Base-by-base conservation (phyloP, 1,140 invertebrate species). In the Drosophila fuyamai region DNA sequence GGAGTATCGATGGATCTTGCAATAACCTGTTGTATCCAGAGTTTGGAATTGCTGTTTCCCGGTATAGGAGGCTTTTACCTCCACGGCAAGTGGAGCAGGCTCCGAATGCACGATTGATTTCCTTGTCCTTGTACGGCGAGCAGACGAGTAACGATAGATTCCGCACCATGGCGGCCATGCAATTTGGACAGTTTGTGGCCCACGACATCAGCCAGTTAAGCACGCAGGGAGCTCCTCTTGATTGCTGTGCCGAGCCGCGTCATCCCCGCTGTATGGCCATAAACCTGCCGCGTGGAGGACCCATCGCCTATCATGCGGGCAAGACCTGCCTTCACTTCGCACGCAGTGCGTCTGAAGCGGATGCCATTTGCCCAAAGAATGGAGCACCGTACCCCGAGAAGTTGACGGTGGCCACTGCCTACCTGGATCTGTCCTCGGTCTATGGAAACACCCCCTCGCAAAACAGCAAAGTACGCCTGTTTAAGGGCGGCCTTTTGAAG, bases 141-240 rank as follows among this genome's bases (percentile, higher is more conserved):
- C 94, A 95, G 2, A 95, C 96, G 43, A 88, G 94, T 0, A 93
- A 95, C 14, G 96, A 97, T 85, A 94, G 93, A 0, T 92, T 94
- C 47, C 96, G 95, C 93, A 96, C 95, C 2, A 91, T 97, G 23
- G 95, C 94, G 4, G 94, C 96, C 12, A 97, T 97, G 95, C 96
- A 97, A 73, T 97, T 95, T 94, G 97, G 97, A 5, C 97, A 98
- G 93, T 95, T 97, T 58, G 95, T 98, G 13, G 96, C 96, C 4
- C 97, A 98, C 85, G 97, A 98, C 79, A 96, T 97, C 94, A 96
- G 95, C 27, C 92, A 96, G 81, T 94, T 95, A 41, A 94, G 95
- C 61, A 95, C 94, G 5, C 93, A 93, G 44, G 95, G 95, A 14
- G 95, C 96, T 84, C 94, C 95, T 14, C 95, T 95, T 38, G 83